Percentiles rank a stretch among this genome's conserved stretches.
Conservation (phyloP, 2,888 invertebrate genomes). For the Drosophila percnosoma region DNA sequence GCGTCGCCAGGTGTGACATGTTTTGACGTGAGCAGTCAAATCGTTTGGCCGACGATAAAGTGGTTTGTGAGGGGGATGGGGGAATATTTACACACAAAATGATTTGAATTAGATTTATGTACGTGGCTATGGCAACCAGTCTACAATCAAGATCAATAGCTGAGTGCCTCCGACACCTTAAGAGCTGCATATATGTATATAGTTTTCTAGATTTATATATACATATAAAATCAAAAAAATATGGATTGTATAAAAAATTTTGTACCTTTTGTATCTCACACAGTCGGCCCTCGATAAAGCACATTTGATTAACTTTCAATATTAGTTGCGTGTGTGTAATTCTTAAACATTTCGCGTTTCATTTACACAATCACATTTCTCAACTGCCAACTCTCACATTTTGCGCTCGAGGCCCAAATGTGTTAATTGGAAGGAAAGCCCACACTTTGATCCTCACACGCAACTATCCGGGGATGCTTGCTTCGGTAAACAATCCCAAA, state of each 20-base stretch:
- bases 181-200: background rate
- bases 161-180: background rate
- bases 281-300: background rate
- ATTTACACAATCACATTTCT: slow-evolving; percentile 22
- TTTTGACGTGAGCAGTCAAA: slow-evolving; percentile 43
- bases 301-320: background rate
- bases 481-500: slow-evolving; percentile 23
- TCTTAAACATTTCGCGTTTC: slow-evolving; percentile 9
- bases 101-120: background rate
- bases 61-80: too few relatives aligned
- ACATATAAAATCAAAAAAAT: too few relatives aligned
- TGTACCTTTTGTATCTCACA: background rate
- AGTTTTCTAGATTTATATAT: background rate
- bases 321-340: background rate
- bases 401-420: slow-evolving; percentile 2
- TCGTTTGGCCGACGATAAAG: slow-evolving; percentile 13
- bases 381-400: slow-evolving; percentile 26
- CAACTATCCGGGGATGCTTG: slow-evolving; percentile 43
- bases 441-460: slow-evolving; percentile 57
- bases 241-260: background rate
- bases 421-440: slow-evolving; percentile 36
- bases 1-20: slow-evolving; percentile 57
- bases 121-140: background rate
- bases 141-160: background rate
- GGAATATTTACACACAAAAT: background rate